Percentiles rank a stretch among this genome's conserved stretches.
These are phyloP conservation scores for Balearica regulorum DNA, from an alignment of 2,797 vertebrate species.

Conservation along the genomic window DNA sequence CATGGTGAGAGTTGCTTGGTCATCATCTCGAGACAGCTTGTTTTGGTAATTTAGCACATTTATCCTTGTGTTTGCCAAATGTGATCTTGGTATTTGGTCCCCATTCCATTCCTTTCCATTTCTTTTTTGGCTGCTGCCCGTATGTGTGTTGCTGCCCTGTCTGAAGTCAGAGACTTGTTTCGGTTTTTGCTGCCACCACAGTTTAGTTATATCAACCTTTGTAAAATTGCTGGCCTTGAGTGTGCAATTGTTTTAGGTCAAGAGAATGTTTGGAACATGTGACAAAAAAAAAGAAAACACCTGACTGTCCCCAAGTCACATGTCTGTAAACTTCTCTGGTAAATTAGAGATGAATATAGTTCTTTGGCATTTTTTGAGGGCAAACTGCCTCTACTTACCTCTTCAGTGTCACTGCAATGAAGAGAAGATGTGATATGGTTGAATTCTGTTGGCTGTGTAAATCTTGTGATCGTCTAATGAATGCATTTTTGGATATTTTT, in stretches of 20 bases:
- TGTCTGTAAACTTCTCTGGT: background rate
- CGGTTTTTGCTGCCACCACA: background rate
- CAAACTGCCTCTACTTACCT: background rate
- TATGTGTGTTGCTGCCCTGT: background rate
- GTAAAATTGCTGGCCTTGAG: background rate
- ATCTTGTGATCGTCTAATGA: background rate
- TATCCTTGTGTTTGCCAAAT: background rate
- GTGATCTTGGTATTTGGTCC: background rate
- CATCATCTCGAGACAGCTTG: background rate
- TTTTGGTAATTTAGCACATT: background rate
- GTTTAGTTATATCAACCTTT: background rate
- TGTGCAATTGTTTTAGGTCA: background rate
- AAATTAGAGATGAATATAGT: background rate
- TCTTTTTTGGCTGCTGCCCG: background rate
- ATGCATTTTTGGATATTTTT: background rate
- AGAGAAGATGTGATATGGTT: background rate
- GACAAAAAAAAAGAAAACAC: background rate
- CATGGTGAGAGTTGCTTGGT: background rate
- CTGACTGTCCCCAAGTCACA: fast-evolving
- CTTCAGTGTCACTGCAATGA: background rate
- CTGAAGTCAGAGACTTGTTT: background rate
- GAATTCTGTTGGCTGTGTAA: background rate
- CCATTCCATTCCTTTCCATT: background rate
- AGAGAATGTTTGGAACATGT: fast-evolving
- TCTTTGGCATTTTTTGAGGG: background rate